Evolutionary conservation across 2,797 vertebrate genomes (phyloP).

Genomic region (Rhincodon typus): DNA sequence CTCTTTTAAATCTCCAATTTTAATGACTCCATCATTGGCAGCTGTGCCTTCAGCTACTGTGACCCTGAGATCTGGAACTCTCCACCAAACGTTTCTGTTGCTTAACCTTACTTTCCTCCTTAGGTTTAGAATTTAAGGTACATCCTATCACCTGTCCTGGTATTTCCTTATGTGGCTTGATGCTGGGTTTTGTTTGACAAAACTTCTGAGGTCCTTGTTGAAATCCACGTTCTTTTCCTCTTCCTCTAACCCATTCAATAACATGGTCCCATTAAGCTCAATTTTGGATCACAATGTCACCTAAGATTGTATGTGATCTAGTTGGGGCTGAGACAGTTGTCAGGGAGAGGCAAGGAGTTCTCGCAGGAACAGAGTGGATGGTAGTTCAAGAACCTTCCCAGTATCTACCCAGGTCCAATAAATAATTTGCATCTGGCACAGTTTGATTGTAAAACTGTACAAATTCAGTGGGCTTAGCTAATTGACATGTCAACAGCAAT

Average conservation of each 20-base stretch:
- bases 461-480: background rate
- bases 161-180: background rate
- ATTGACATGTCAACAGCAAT: no score
- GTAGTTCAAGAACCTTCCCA: background rate
- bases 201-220: background rate
- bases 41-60: background rate
- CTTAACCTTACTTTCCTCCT: background rate
- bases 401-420: background rate
- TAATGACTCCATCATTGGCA: background rate
- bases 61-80: background rate
- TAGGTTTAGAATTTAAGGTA: background rate
- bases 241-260: background rate
- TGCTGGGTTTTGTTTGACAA: background rate
- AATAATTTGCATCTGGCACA: background rate
- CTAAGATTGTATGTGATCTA: background rate
- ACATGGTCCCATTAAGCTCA: background rate
- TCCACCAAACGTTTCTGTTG: background rate
- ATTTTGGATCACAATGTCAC: background rate
- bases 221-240: background rate
- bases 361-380: background rate
- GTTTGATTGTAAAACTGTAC: background rate
- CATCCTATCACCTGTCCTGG: background rate
- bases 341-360: background rate
- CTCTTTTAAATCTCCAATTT: background rate
- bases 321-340: background rate